Conservation (phyloP, 2,888 invertebrate species). For the Nysson spinosus region DNA sequence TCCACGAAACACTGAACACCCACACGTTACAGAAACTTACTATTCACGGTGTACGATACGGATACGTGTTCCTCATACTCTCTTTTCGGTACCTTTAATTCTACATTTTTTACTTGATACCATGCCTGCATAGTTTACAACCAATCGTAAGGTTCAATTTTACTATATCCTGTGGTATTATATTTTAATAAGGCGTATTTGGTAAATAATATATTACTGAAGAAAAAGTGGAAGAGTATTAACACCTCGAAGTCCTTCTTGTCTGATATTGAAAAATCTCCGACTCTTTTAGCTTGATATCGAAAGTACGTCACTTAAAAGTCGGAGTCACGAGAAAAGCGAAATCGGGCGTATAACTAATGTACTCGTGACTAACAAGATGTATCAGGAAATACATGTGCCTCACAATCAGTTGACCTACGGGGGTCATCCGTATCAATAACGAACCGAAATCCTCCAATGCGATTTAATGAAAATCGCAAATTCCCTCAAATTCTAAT, state of each 20-base stretch:
- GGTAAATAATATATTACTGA: no score
- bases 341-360: not conserved
- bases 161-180: no score
- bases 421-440: slow-evolving; percentile 24
- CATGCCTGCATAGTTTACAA: no score
- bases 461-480: no score
- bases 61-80: slow-evolving; percentile 12
- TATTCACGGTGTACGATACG: slow-evolving; percentile 17
- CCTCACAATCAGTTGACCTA: slow-evolving; percentile 27
- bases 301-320: no score
- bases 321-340: not conserved
- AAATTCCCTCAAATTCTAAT: no score
- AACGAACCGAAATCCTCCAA: slow-evolving; percentile 28
- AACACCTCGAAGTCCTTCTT: not conserved
- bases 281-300: no score
- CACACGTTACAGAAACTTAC: slow-evolving; percentile 20
- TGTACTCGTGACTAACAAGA: slow-evolving; percentile 27
- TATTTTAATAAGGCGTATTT: no score
- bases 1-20: slow-evolving; percentile 33
- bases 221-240: no score
- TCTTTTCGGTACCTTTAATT: slow-evolving; percentile 10
- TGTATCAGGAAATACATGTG: slow-evolving; percentile 30
- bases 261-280: no score
- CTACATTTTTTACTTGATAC: not conserved
- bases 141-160: no score